phyloP scores from a whole-genome alignment of 2,797 vertebrate species.

The Myotis planiceps region DNA sequence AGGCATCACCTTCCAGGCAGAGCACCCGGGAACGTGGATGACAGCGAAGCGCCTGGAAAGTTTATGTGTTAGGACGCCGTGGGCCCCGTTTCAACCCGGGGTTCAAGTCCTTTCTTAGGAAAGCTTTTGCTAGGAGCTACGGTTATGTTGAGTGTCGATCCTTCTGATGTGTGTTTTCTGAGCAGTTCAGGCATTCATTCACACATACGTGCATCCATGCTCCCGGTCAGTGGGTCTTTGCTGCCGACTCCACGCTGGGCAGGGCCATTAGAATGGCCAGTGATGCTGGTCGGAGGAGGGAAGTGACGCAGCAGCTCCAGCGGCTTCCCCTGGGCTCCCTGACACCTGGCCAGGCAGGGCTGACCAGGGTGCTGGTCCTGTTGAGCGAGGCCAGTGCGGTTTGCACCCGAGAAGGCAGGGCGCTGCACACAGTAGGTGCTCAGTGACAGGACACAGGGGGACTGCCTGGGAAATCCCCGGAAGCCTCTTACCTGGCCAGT shows the following conservation, averaged over 20 bases:
- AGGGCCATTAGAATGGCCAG: not conserved
- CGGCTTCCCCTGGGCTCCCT: not conserved
- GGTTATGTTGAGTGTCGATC: accelerated
- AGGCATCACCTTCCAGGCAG: not conserved
- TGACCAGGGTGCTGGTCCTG: not conserved
- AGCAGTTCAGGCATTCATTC: no score
- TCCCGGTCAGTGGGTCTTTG: not conserved
- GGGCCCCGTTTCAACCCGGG: not conserved
- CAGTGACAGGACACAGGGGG: accelerated
- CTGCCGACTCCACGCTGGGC: accelerated
- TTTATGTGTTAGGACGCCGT: accelerated
- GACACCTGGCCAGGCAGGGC: not conserved
- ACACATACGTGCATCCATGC: accelerated
- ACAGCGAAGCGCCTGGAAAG: no score
- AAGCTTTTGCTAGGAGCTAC: not conserved
- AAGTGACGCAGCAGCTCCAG: not conserved
- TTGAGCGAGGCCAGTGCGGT: accelerated
- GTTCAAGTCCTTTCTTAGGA: not conserved
- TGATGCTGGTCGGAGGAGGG: not conserved
- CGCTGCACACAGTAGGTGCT: not conserved
- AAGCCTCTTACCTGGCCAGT: not conserved
- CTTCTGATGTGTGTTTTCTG: not conserved
- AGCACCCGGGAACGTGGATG: accelerated
- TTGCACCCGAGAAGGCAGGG: accelerated
- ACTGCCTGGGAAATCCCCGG: not conserved